Evolutionary conservation across 2,888 invertebrate species (phyloP), one percentile per base, ranked within the genome.

Genomic region (Agrilus biguttatus): DNA sequence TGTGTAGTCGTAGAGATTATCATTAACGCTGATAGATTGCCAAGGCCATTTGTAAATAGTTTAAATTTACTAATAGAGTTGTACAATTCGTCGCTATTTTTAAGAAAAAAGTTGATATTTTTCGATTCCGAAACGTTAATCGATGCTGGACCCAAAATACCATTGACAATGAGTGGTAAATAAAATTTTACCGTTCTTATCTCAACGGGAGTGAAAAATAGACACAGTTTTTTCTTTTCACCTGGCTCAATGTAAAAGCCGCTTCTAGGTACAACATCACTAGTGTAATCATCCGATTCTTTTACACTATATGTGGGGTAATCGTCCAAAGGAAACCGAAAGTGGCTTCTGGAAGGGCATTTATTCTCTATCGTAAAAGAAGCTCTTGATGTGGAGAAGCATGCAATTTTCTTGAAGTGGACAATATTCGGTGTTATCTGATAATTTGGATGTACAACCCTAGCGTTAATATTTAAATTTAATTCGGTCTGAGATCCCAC

Each of bases 101-200:
- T 49, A 47, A 14, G 56, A 33, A 40, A 53, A 57, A 19, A 50
- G 47, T 1, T 33, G 0, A 59, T 45, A 41, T 43, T 47, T 10
- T 43, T 40, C 2, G 53, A 50, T n/a, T 48, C 52, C 0, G 47
- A 55, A 36, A 53, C 60, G 52, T 53, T 61, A 45, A 56, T 39
- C 49, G 61, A 50, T 5, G 73, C 69, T 7, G 78, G 77, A 0
- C 78, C 78, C 39, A 78, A 51, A 36, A 77, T 56, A 41, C 66
- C 68, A 52, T 79, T 79, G 14, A 78, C 61, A 52, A 72, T 64
- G 45, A 76, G 67, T 1, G 79, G 78, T 41, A 78, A 61, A 50
- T 66, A 72, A 57, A 77, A 72, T 41, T 72, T 70, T 53, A 74
- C 76, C 45, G 72, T 73, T 47, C 65, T 60, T 1, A 67, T 52